Base-by-base conservation (phyloP, 2,113 vertebrate genomes). In the Cyprinodon variegatus region DNA sequence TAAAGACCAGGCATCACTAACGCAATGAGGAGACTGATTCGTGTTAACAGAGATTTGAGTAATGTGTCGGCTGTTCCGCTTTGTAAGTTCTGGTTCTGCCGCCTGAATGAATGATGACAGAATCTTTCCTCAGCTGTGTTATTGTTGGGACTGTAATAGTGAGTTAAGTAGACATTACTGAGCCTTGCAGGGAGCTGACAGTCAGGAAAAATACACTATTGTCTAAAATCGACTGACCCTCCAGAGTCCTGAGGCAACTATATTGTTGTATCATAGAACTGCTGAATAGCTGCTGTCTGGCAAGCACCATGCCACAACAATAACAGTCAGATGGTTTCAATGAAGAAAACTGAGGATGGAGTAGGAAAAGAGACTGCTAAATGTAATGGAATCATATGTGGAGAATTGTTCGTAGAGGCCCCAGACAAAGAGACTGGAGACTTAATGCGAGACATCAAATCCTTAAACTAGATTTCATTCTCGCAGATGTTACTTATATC, bases 181-280 rank as follows among this genome's bases (percentile, higher is more conserved):
- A 29, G 66, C 66, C 15, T 69, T 65, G 61, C 74, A 50, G 64
- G 48, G 17, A 72, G 62, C 64, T 77, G 83, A 77, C 74, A 71
- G 70, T 39, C 68, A 77, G 20, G 75, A 73, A 83, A 80, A 61
- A 39, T 5, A 0, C 0, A 10, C 36, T 39, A 68, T 83, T 73
- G 72, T 82, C 38, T 72, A 61, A 78, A 70, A 20, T 13, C 71
- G 76, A 77, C 59, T 78, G 85, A 85, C 85, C 45, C 72, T 72
- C 46, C 11, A 0, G 43, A 29, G 11, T 70, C 68, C 50, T 68
- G 41, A 4, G 64, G 72, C 70, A 64, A 78, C 85, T 77, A 17
- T 65, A 20, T 0, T 3, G 48, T 17, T 14, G 12, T 73, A 74
- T 71, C 65, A 83, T 62, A 70, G 37, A 14, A 40, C 62, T 68